Evolutionary conservation across 2,797 vertebrate species (phyloP), one percentile per base, ranked within the genome.

Genomic region (Miichthys miiuy): DNA sequence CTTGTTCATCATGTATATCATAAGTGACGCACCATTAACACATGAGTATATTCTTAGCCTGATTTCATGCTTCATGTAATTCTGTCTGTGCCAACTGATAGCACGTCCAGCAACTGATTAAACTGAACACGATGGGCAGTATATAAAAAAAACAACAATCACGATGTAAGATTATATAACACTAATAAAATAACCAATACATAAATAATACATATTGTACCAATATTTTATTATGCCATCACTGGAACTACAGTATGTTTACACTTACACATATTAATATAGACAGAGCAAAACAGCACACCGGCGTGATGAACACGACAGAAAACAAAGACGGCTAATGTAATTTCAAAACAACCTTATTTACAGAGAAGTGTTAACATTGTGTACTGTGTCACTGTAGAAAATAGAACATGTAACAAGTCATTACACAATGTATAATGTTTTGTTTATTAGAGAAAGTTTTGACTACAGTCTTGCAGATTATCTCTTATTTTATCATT

Each of bases 11-110:
- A 23, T 68, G 67, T 54, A 64, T 79, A 75, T 68, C 58, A 76
- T 27, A 58, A 72, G 41, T 81, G 77, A 87, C 30, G 2, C 66
- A 60, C 34, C 13, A 60, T 77, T 89, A 83, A 81, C 85, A 87
- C 86, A 58, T 68, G 13, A 21, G 11, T 56, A 10, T 88, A 90
- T 90, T 92, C 42, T 87, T 87, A 79, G 86, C 34, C 44, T 21
- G 5, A 55, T 65, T 79, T 77, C 60, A 47, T 75, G 58, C 42
- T 46, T 3, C 48, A 64, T 62, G 52, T 73, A 27, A 50, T 48
- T 77, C 2, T 41, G 21, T 55, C 1, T 18, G 21, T 69, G 65
- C 66, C 69, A 74, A n/a, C 25, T 51, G 47, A 54, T 67, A 81
- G n/a, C 21, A 56, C 23, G 58, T 78, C 72, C 55, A 74, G 34